phyloP scores from a whole-genome alignment of 2,113 vertebrate species.

The Melanerpes aurifrons region DNA sequence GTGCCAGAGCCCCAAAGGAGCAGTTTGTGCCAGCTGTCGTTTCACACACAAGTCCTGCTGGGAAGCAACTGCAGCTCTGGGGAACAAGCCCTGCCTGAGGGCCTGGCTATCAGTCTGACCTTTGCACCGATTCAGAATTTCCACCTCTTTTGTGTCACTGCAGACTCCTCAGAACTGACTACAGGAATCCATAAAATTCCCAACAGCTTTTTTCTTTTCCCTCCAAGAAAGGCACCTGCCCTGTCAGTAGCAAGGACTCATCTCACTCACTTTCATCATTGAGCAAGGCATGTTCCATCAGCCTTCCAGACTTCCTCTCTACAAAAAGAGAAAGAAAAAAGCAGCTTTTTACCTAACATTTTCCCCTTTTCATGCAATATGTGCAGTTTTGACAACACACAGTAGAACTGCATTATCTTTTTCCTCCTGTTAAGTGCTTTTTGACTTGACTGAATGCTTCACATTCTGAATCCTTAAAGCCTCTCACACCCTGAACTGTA shows the following conservation, averaged over 20 bases:
- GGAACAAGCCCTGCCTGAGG: conserved; percentile 5
- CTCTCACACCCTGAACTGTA: not conserved
- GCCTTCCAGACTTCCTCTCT: conserved; percentile 80
- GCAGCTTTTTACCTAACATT: not conserved
- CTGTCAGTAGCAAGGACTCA: not conserved
- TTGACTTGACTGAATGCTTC: not conserved
- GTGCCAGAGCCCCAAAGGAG: not conserved
- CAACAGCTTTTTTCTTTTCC: not conserved
- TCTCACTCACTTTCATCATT: conserved; percentile 92
- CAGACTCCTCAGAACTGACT: not conserved
- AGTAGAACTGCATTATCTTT: not conserved
- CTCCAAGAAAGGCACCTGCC: not conserved
- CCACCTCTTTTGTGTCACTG: not conserved
- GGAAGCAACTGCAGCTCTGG: conserved; percentile 11
- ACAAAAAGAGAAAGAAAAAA: conserved; percentile 57
- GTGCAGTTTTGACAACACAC: not conserved
- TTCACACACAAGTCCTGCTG: not conserved
- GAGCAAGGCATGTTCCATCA: conserved; percentile 97
- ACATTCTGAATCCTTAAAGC: not conserved
- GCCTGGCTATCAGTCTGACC: not conserved
- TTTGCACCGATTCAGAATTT: not conserved
- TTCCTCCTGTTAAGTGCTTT: not conserved
- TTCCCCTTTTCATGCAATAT: not conserved
- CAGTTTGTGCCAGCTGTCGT: conserved; percentile 1
- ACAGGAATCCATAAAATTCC: not conserved